Conservation (phyloP, 2,888 invertebrate genomes). For the Drosophila dives region DNA sequence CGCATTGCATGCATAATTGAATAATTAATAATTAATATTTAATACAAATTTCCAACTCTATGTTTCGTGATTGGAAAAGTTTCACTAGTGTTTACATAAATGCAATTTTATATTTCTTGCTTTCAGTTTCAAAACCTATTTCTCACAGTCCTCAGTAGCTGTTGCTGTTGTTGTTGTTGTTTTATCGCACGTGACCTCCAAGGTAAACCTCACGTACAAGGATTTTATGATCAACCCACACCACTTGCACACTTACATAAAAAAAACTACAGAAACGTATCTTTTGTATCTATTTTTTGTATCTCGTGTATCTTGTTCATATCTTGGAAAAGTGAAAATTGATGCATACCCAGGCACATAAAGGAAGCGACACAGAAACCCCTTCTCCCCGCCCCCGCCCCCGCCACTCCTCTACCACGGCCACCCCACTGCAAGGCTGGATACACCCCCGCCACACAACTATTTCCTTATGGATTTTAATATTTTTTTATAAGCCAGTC, state of each 20-base stretch:
- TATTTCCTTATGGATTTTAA: constrained; percentile 79
- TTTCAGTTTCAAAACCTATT: constrained; percentile 45
- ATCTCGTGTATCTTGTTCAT: constrained; percentile 54
- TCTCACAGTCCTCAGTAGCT: constrained; percentile 39
- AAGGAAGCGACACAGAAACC: constrained; percentile 41
- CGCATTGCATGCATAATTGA: constrained; percentile 70
- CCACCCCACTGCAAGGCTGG: not conserved
- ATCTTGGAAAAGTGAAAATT: constrained; percentile 76
- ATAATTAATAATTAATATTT: constrained; percentile 64
- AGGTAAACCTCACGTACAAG: constrained; percentile 80
- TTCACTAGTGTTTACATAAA: constrained; percentile 61
- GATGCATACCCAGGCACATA: constrained; percentile 66
- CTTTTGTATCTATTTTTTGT: constrained; percentile 47
- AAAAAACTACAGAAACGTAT: constrained; percentile 24
- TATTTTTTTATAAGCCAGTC: constrained; percentile 78
- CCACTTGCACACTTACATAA: constrained; percentile 66
- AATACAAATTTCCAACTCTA: constrained; percentile 15
- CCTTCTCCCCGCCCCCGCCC: not conserved
- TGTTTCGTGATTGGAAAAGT: constrained; percentile 20
- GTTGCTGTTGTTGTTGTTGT: constrained; percentile 37
- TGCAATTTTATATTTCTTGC: constrained; percentile 30
- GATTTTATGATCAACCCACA: constrained; percentile 64
- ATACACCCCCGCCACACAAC: constrained; percentile 44
- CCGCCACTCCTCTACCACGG: too few species aligned
- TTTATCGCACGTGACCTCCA: constrained; percentile 74